These are phyloP conservation scores for Sphyrna mokarran DNA, from an alignment of 2,113 vertebrate species.

Conservation along the genomic window DNA sequence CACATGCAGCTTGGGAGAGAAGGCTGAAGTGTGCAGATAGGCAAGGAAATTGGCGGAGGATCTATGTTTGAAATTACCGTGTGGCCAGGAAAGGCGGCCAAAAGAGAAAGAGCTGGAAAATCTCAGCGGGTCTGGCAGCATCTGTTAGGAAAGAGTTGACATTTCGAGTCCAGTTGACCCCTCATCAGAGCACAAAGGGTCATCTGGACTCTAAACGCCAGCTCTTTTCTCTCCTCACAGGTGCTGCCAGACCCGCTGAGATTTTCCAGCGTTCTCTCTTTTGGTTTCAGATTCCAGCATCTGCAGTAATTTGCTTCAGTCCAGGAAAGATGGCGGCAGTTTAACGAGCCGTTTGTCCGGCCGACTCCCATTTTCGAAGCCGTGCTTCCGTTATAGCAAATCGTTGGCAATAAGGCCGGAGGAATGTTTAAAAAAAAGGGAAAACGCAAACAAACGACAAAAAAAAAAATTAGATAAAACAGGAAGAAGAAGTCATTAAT, in stretches of 20 bases:
- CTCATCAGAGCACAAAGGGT: too few species aligned
- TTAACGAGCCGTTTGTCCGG: not conserved
- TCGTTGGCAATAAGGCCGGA: constrained; percentile 43
- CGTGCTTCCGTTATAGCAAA: constrained; percentile 37
- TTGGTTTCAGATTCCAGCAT: too few species aligned
- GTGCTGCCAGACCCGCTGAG: too few species aligned
- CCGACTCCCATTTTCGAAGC: constrained; percentile 29
- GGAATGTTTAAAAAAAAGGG: constrained; percentile 38
- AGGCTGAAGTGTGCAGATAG: not conserved
- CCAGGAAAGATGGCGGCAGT: constrained; percentile 40
- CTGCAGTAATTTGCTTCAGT: too few species aligned
- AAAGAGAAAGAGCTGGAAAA: too few species aligned
- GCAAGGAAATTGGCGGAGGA: not conserved
- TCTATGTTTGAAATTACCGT: not conserved
- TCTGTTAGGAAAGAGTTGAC: too few species aligned
- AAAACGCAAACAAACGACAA: not conserved
- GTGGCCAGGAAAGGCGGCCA: too few species aligned
- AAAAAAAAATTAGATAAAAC: not conserved
- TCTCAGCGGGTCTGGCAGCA: too few species aligned
- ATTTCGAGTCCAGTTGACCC: too few species aligned
- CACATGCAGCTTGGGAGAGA: not conserved
- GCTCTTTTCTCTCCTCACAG: too few species aligned
- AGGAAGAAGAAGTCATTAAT: not conserved
- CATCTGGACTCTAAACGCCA: too few species aligned
- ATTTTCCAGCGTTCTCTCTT: too few species aligned